Conservation (phyloP, 2,888 invertebrate genomes). For the Strigamia crassipes region DNA sequence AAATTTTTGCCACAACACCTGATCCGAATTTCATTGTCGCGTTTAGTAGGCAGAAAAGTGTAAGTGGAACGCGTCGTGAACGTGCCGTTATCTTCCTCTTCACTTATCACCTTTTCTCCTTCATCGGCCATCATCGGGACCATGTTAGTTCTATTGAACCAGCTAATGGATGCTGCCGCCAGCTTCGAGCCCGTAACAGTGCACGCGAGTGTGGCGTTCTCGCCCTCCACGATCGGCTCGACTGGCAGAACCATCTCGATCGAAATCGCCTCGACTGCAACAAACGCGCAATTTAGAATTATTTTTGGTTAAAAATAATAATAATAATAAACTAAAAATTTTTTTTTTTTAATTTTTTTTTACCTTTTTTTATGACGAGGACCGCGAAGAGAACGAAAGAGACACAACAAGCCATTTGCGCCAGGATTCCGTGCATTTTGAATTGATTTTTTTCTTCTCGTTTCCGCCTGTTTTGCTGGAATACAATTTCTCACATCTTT, state of each 20-base stretch:
- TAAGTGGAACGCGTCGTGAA: conserved; percentile 10
- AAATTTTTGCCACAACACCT: conserved; percentile 1
- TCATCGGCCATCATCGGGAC: conserved; percentile 7
- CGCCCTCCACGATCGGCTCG: background rate
- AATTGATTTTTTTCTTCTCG: background rate
- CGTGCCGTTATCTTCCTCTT: conserved; percentile 15
- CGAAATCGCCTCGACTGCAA: background rate
- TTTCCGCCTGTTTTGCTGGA: background rate
- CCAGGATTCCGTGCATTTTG: background rate
- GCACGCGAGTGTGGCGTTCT: background rate
- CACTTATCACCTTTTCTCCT: conserved; percentile 11
- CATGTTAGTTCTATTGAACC: conserved; percentile 34
- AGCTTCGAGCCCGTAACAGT: background rate
- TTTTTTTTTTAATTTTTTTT: no score
- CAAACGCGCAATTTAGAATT: no score
- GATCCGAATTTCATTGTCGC: background rate
- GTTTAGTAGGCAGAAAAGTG: background rate
- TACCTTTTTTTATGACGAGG: background rate
- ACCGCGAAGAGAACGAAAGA: background rate
- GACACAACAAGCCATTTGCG: background rate
- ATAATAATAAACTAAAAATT: no score
- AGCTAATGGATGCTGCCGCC: conserved; percentile 22
- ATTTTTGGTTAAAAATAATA: no score
- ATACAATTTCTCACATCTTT: background rate
- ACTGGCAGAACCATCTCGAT: background rate